A percentile compares a stretch with the other conserved stretches of the same genome.
These are phyloP conservation scores for Basileuterus tristriatus DNA, from an alignment of 2,797 vertebrate species.

Conservation along the genomic window DNA sequence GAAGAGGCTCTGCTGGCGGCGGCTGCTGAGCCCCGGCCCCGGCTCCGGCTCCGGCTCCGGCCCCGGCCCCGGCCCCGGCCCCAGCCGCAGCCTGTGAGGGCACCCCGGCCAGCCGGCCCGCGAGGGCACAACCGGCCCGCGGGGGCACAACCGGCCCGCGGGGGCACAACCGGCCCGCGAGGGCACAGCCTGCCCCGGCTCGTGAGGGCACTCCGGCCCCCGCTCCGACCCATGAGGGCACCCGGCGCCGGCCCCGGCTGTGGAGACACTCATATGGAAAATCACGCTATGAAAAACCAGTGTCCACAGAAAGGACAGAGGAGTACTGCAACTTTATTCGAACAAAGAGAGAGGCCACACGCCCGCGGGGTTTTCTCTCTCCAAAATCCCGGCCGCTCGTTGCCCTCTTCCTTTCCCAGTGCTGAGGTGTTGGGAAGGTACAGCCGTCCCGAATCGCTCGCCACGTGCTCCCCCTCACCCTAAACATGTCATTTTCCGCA, in stretches of 20 bases:
- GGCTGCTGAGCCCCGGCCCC: not conserved
- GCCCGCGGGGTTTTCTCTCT: not conserved
- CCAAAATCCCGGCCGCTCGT: rapidly evolving
- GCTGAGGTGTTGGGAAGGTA: not conserved
- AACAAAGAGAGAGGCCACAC: not conserved
- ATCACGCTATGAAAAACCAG: not conserved
- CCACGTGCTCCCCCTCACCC: rapidly evolving
- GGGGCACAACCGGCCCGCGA: too few relatives aligned
- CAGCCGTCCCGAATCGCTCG: not conserved
- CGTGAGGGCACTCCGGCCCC: too few relatives aligned
- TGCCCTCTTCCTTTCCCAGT: not conserved
- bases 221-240: not conserved
- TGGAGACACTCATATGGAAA: too few relatives aligned
- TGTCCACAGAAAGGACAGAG: too few relatives aligned
- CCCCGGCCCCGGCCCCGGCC: too few relatives aligned
- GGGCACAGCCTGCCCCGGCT: too few relatives aligned
- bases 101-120: not conserved
- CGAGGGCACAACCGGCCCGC: not conserved
- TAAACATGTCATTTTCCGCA: not conserved
- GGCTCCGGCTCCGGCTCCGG: rapidly evolving
- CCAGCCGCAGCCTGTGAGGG: not conserved
- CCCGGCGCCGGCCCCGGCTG: not conserved
- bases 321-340: not conserved
- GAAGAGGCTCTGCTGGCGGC: not conserved
- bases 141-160: too few relatives aligned